Conservation (phyloP, 2,113 vertebrate genomes). For the Bucco capensis region DNA sequence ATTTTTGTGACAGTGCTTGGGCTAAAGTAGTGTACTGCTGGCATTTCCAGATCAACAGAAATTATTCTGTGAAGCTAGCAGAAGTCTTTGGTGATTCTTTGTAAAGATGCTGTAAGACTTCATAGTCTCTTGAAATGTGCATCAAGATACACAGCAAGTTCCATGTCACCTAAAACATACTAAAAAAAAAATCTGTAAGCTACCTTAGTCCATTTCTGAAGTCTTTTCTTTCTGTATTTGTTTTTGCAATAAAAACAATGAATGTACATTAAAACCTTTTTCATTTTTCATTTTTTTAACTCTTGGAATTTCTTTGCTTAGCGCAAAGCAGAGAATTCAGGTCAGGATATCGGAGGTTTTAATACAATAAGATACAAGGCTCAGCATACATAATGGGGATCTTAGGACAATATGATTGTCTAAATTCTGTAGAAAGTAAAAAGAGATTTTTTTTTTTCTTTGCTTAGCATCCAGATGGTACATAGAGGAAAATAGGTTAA, state of each 20-base stretch:
- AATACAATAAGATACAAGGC: neutral
- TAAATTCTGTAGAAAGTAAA: conserved; percentile 34
- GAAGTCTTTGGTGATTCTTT: conserved; percentile 22
- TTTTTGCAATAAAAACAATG: neutral
- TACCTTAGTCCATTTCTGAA: neutral
- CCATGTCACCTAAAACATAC: neutral
- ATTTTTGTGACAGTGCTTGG: neutral
- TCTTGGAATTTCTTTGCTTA: no score
- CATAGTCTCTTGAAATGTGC: neutral
- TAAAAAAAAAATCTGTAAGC: neutral
- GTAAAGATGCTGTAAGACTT: neutral
- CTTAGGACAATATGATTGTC: neutral
- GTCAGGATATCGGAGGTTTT: neutral
- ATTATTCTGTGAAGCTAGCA: neutral
- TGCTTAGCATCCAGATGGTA: conserved; percentile 41
- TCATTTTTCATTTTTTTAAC: no score
- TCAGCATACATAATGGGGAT: neutral
- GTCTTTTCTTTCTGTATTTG: neutral
- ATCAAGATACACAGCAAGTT: neutral
- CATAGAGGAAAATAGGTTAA: conserved; percentile 47
- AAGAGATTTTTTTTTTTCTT: conserved; percentile 35
- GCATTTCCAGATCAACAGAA: conserved; percentile 4
- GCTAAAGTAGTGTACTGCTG: conserved; percentile 1
- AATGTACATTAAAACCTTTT: neutral
- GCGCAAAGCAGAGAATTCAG: neutral